Conservation (phyloP, 1,140 invertebrate species). For the Trichonephila inaurata region DNA sequence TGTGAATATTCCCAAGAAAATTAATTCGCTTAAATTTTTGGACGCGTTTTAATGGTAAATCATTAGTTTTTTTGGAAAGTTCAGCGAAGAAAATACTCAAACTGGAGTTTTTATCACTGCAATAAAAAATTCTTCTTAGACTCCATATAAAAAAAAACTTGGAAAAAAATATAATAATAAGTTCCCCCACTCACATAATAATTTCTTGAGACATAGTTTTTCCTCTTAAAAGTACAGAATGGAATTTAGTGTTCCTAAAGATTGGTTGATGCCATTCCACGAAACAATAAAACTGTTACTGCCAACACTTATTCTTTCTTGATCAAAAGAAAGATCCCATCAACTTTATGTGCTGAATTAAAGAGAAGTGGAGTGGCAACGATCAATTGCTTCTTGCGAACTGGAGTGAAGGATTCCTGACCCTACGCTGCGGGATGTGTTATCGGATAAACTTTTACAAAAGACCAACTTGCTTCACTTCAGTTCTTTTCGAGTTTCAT, state of each 20-base stretch:
- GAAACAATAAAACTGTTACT: conserved; percentile 44
- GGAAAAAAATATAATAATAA: background rate
- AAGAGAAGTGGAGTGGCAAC: conserved; percentile 71
- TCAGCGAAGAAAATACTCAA: background rate
- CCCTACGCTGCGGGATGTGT: conserved; percentile 23
- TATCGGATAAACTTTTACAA: conserved; percentile 65
- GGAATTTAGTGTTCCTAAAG: conserved; percentile 58
- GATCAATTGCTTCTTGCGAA: conserved; percentile 66
- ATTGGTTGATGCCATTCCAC: conserved; percentile 37
- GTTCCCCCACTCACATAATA: background rate
- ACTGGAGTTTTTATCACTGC: conserved; percentile 1
- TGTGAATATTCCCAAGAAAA: background rate
- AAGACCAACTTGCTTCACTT: conserved; percentile 47
- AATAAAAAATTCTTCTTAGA: conserved; percentile 20
- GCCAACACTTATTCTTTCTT: conserved; percentile 47
- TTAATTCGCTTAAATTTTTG: conserved; percentile 7
- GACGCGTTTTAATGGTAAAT: conserved; percentile 9
- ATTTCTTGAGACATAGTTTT: background rate
- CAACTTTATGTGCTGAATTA: conserved; percentile 76
- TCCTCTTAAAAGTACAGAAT: conserved; percentile 33
- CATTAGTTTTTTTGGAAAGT: conserved; percentile 24
- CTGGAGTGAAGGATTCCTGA: conserved; percentile 19
- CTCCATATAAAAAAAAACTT: background rate
- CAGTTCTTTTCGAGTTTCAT: background rate
- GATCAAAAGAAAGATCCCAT: conserved; percentile 65